phyloP scores from a whole-genome alignment of 2,797 vertebrate genomes.

The Ammospiza maritima region DNA sequence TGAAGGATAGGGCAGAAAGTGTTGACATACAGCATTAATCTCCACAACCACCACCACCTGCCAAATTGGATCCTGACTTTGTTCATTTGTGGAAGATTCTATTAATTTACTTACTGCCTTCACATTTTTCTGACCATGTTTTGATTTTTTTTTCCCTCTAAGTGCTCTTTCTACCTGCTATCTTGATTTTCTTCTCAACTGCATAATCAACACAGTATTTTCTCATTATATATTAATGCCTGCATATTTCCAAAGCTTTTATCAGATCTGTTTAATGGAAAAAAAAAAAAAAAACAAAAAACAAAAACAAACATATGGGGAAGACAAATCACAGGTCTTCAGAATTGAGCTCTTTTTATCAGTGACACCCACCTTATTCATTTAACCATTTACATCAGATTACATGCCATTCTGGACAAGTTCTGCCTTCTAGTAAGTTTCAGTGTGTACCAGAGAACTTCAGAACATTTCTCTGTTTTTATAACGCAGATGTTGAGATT shows the following conservation, averaged over 20 bases:
- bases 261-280: neutral
- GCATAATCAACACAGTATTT: neutral
- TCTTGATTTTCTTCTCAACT: conserved; percentile 2
- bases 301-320: neutral
- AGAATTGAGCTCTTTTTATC: neutral
- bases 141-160: neutral
- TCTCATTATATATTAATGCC: conserved; percentile 47
- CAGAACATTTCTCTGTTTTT: neutral
- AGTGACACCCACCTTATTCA: neutral
- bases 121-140: neutral
- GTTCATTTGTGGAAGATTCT: neutral
- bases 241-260: conserved; percentile 29
- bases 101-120: neutral
- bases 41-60: neutral
- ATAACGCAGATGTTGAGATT: neutral
- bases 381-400: neutral
- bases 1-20: neutral
- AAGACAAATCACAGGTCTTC: neutral
- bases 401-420: neutral
- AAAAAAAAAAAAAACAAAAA: neutral
- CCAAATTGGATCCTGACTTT: neutral
- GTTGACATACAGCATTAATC: neutral
- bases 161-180: neutral
- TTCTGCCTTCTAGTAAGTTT: neutral
- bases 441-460: neutral